Evolutionary conservation across 2,113 vertebrate species (phyloP).

Genomic region (Donacobius atricapilla): DNA sequence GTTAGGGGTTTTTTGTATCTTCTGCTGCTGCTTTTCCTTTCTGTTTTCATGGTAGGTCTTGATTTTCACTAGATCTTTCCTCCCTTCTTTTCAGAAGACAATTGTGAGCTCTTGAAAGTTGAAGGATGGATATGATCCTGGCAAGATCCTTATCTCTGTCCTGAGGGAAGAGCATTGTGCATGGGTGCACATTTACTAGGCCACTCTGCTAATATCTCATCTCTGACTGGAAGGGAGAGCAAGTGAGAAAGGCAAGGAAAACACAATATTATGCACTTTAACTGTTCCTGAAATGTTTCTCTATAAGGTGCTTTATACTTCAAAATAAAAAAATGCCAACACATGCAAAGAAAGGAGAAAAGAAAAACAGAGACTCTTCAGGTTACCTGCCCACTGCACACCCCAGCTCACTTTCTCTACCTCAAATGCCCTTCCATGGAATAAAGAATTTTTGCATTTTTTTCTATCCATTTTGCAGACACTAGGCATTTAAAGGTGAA

Average conservation of each 20-base stretch:
- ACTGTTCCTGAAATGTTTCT: neutral
- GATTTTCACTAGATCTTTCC: neutral
- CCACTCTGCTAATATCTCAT: neutral
- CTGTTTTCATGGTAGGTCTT: neutral
- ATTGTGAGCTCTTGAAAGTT: constrained; percentile 2
- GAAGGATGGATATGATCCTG: neutral
- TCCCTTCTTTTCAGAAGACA: neutral
- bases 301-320: neutral
- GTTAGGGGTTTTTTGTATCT: neutral
- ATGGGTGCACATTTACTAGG: neutral
- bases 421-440: neutral
- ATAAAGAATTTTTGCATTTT: neutral
- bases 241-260: neutral
- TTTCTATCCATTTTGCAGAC: neutral
- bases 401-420: neutral
- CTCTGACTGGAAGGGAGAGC: neutral
- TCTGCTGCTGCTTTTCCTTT: neutral
- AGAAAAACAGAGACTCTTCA: neutral
- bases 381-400: neutral
- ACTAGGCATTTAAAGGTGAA: neutral
- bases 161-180: neutral
- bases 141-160: neutral
- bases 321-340: neutral
- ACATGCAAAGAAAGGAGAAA: neutral
- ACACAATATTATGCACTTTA: neutral